Base-by-base conservation (phyloP, 2,888 invertebrate genomes). In the Lydus trimaculatus region DNA sequence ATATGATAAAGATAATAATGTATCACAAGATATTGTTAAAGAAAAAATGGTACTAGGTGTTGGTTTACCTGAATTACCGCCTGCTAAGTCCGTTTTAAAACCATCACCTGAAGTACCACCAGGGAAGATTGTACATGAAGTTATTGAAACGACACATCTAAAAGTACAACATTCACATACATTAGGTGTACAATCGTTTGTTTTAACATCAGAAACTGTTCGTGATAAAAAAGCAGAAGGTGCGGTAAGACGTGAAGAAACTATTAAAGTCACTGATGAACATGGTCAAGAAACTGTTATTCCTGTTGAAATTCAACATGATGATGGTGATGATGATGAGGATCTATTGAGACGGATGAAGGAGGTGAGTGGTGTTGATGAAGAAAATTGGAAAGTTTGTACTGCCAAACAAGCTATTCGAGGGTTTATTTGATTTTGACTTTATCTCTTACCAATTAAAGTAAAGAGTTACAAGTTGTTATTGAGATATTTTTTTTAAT, bases 391-490 rank as follows among this genome's bases (percentile, higher is more conserved):
- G 88, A 86, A 84, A 75, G 86, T 83, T 77, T 88, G 87, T 75
- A 86, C 88, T 76, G 88, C 89, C 76, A 88, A 89, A 76, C 88
- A 89, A 81, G 88, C 89, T 71, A 87, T 89, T 78, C 88, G 88
- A 84, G 87, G 88, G 72, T 88, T 88, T 81, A 83, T 89, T 76
- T 88, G 80, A 80, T 70, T 72, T 72, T 64, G 17, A 31, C 31
- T 28, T 33, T 2, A 17, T 28, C 11, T 25, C 15, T 31, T 31
- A 31, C n/a, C 28, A 15, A 20, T 3, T 4, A 9, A 28, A 59
- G 31, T 31, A 25, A 25, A 31, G 31, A 11, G 58, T 31, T 31
- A 59, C 15, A 31, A 6, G 7, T 28, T 31, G 31, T 59, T 59
- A 13, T 59, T 59, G 8, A 59, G 31, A 59, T n/a, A n/a, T n/a